A percentile compares a stretch with the other conserved stretches of the same genome.
Conservation (phyloP, 1,140 invertebrate species). For the Ephestia elutella region DNA sequence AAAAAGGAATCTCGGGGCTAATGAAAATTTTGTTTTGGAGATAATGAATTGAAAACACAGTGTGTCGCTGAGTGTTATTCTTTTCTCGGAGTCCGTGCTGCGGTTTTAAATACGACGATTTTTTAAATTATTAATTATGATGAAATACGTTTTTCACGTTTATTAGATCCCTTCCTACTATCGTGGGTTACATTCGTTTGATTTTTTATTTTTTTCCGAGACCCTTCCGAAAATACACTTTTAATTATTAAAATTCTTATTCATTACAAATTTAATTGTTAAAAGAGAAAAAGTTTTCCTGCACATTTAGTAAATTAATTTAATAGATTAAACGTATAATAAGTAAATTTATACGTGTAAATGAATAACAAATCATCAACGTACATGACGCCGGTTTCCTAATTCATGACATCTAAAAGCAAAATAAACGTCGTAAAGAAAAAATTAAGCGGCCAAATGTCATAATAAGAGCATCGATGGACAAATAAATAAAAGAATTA, state of each 20-base stretch:
- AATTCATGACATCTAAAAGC: too few species aligned
- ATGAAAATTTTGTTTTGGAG: conserved; percentile 74
- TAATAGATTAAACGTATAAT: too few species aligned
- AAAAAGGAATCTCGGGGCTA: conserved; percentile 71
- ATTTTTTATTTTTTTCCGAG: conserved; percentile 22
- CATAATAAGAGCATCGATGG: too few species aligned
- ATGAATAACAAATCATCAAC: too few species aligned
- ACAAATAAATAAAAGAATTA: too few species aligned
- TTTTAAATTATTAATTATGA: conserved; percentile 68
- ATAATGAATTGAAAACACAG: conserved; percentile 74
- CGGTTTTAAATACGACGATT: conserved; percentile 44
- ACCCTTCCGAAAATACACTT: conserved; percentile 4
- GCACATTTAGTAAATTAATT: too few species aligned
- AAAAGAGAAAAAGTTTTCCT: too few species aligned
- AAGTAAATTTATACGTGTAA: too few species aligned
- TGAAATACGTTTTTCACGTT: conserved; percentile 58
- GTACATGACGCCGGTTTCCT: too few species aligned
- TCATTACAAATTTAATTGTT: too few species aligned
- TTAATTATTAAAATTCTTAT: background rate
- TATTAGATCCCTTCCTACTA: conserved; percentile 50
- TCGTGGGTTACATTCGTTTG: conserved; percentile 28
- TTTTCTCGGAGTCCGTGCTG: conserved; percentile 63
- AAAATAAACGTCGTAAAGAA: too few species aligned
- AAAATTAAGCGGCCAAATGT: too few species aligned
- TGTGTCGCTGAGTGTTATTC: conserved; percentile 63